These are phyloP conservation scores for Pseudeuparius sepicola DNA, from an alignment of 2,888 invertebrate genomes.

Conservation along the genomic window DNA sequence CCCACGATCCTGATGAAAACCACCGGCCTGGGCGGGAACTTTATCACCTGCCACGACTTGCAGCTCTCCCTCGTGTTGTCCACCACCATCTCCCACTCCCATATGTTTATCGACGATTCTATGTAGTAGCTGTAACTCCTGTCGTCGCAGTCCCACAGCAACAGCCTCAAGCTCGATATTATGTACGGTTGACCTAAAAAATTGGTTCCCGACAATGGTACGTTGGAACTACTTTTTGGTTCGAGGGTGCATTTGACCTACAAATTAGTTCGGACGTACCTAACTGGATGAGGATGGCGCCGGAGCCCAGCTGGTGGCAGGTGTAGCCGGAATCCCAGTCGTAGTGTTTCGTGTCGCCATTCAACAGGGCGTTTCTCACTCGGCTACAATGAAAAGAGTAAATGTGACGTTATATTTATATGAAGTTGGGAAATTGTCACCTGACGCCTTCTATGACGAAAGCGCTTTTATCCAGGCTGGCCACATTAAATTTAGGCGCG, in stretches of 20 bases:
- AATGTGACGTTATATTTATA: not conserved
- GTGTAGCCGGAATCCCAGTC: constrained; percentile 99
- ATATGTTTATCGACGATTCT: constrained; percentile 85
- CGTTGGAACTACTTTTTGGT: too few species aligned
- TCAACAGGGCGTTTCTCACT: constrained; percentile 85
- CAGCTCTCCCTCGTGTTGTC: constrained; percentile 81
- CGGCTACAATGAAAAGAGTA: constrained; percentile 49
- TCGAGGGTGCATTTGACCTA: too few species aligned
- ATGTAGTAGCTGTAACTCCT: constrained; percentile 93
- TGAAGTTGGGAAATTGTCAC: constrained; percentile 32
- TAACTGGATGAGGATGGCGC: constrained; percentile 89
- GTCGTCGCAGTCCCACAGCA: constrained; percentile 96
- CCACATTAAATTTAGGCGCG: constrained; percentile 83
- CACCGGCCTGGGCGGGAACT: constrained; percentile 74
- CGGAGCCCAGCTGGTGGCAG: constrained; percentile 91
- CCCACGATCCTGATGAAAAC: constrained; percentile 93
- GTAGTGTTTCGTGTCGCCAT: constrained; percentile 90
- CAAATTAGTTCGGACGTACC: too few species aligned
- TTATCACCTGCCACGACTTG: constrained; percentile 89
- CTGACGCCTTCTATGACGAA: constrained; percentile 93
- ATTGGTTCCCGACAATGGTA: too few species aligned
- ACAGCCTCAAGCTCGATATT: constrained; percentile 77
- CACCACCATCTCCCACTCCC: constrained; percentile 85
- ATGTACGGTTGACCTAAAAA: constrained; percentile 77
- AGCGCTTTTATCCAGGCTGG: constrained; percentile 81